Evolutionary conservation across 2,113 vertebrate species (phyloP).

Genomic region (Xyliphius kryptos): DNA sequence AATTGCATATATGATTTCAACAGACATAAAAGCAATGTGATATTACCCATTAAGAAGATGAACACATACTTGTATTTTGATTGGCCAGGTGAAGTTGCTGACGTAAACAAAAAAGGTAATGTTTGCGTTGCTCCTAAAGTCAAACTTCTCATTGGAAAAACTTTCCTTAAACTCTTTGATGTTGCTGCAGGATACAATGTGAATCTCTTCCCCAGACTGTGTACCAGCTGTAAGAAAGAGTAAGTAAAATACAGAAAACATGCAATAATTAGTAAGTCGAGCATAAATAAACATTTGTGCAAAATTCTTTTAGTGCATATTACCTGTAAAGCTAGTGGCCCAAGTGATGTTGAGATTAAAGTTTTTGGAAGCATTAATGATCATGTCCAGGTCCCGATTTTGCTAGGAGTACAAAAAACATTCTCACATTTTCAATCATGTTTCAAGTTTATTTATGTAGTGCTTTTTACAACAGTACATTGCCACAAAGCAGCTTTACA

Average conservation of each 20-base stretch:
- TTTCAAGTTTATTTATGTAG: too few relatives aligned
- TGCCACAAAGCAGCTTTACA: too few relatives aligned
- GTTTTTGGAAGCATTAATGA: conserved; percentile 98
- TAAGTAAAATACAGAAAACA: too few relatives aligned
- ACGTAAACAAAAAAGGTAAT: conserved; percentile 98
- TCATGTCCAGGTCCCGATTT: conserved; percentile 96
- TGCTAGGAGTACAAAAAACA: conserved; percentile 61
- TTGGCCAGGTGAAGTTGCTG: conserved; percentile 98
- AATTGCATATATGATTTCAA: too few relatives aligned
- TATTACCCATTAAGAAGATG: too few relatives aligned
- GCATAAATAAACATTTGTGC: too few relatives aligned
- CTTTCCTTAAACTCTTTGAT: conserved; percentile 97
- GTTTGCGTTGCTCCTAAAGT: conserved; percentile 95
- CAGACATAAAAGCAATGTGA: too few relatives aligned
- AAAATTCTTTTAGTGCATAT: too few relatives aligned
- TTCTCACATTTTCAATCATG: too few relatives aligned
- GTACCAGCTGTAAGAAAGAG: conserved; percentile 76
- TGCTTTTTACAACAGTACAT: too few relatives aligned
- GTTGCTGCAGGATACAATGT: conserved; percentile 86
- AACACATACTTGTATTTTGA: conserved; percentile 94
- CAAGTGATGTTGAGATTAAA: conserved; percentile 98
- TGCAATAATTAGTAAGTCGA: too few relatives aligned
- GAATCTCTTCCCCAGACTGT: conserved; percentile 89
- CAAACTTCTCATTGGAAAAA: conserved; percentile 97
- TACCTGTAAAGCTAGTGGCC: conserved; percentile 93